These are phyloP conservation scores for Sesia apiformis DNA, from an alignment of 2,888 invertebrate genomes.

Conservation along the genomic window DNA sequence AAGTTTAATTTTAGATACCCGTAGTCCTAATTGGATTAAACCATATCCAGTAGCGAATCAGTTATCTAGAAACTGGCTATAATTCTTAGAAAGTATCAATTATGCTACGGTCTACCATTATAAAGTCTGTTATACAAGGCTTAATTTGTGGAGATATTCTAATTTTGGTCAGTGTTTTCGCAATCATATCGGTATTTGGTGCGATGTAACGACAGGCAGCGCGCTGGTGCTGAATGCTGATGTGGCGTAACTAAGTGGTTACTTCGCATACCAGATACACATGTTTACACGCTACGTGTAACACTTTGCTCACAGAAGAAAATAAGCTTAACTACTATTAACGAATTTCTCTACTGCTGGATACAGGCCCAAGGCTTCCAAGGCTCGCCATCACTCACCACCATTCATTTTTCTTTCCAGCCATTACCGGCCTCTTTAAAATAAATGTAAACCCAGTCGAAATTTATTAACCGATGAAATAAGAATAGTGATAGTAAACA, in stretches of 20 bases:
- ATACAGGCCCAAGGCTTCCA: no score
- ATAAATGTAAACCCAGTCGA: no score
- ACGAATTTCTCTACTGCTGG: no score
- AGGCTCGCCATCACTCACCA: no score
- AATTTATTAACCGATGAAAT: no score
- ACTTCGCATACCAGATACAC: slow-evolving; percentile 4
- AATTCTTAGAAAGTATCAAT: neutral
- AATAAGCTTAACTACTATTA: no score
- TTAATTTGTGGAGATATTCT: slow-evolving; percentile 8
- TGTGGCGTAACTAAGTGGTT: slow-evolving; percentile 1
- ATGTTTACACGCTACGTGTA: slow-evolving; percentile 7
- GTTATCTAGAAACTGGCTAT: neutral
- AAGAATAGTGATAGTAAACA: no score
- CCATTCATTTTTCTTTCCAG: no score
- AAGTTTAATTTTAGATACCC: no score
- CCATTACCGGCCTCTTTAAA: no score
- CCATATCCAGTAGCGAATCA: neutral
- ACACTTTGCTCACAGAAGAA: slow-evolving; percentile 2
- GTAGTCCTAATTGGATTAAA: no score
- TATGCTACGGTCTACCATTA: neutral
- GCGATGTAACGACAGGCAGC: neutral
- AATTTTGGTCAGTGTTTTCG: slow-evolving; percentile 8
- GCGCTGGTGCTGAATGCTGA: slow-evolving; percentile 1
- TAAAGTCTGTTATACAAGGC: neutral
- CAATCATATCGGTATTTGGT: slow-evolving; percentile 4